Percentiles rank a stretch among this genome's conserved stretches.
These are phyloP conservation scores for Drosophila trapezifrons DNA, from an alignment of 1,140 invertebrate genomes.

Conservation along the genomic window DNA sequence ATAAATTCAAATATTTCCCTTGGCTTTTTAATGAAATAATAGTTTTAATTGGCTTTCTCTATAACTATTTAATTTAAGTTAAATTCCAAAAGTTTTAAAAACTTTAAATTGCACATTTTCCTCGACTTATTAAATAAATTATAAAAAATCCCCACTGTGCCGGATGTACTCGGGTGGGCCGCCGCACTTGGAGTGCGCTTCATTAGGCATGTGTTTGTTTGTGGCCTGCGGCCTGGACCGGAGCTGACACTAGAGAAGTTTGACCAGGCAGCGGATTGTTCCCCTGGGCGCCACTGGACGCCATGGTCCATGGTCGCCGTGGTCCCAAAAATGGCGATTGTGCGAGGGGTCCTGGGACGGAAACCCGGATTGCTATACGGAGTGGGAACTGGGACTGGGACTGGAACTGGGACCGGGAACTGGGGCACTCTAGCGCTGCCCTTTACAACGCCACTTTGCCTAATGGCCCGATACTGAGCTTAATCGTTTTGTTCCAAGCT, in stretches of 20 bases:
- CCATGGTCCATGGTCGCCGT: neutral
- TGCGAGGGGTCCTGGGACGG: neutral
- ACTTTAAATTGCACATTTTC: too few species aligned
- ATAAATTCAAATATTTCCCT: too few species aligned
- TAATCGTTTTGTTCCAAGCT: slow-evolving; percentile 24
- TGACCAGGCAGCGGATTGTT: slow-evolving; percentile 36
- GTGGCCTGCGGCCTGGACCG: slow-evolving; percentile 39
- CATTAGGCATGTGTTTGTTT: slow-evolving; percentile 50
- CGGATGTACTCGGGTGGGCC: neutral
- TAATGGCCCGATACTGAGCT: slow-evolving; percentile 25
- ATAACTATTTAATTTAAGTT: too few species aligned
- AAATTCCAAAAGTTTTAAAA: too few species aligned
- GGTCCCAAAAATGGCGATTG: neutral
- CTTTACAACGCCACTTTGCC: slow-evolving; percentile 24
- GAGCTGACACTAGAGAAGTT: slow-evolving; percentile 44
- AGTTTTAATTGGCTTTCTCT: too few species aligned
- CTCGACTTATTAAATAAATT: too few species aligned
- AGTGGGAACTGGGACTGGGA: slow-evolving; percentile 1
- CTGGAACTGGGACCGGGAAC: neutral
- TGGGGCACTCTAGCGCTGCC: neutral
- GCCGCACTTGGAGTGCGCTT: slow-evolving; percentile 21
- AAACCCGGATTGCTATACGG: neutral
- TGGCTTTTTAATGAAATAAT: neutral
- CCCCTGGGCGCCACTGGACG: slow-evolving; percentile 17
- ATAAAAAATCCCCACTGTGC: slow-evolving; percentile 5